Conservation (phyloP, 2,888 invertebrate genomes). For the Crocallis elinguaria region DNA sequence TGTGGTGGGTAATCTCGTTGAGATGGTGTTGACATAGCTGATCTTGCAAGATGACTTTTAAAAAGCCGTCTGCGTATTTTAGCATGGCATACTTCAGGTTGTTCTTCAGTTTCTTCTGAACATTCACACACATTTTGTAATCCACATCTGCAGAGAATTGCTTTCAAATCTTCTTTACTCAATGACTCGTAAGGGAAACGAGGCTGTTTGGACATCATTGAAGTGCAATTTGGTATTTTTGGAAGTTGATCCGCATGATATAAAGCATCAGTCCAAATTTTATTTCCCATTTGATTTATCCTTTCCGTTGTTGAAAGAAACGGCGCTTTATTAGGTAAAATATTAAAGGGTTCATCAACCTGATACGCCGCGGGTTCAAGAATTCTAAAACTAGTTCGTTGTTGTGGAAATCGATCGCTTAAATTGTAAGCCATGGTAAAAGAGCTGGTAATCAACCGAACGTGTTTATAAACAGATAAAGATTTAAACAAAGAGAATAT, state of each 20-base stretch:
- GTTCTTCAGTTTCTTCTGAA: conserved; percentile 41
- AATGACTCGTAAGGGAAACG: conserved; percentile 68
- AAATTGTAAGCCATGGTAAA: conserved; percentile 62
- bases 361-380: conserved; percentile 71
- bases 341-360: conserved; percentile 31
- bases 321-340: conserved; percentile 50
- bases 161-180: conserved; percentile 60
- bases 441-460: not conserved
- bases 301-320: conserved; percentile 64
- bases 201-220: conserved; percentile 60
- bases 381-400: conserved; percentile 50
- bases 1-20: conserved; percentile 48
- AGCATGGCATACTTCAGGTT: conserved; percentile 54
- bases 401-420: conserved; percentile 53
- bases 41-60: conserved; percentile 56
- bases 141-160: conserved; percentile 65
- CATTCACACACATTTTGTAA: conserved; percentile 61
- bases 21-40: conserved; percentile 47
- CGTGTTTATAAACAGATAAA: not conserved
- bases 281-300: conserved; percentile 36
- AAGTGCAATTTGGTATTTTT: conserved; percentile 61
- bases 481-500: too few relatives aligned
- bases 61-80: conserved; percentile 54
- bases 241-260: conserved; percentile 45
- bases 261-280: conserved; percentile 63